Conservation (phyloP, 2,113 vertebrate genomes). For the Sphyrna mokarran region DNA sequence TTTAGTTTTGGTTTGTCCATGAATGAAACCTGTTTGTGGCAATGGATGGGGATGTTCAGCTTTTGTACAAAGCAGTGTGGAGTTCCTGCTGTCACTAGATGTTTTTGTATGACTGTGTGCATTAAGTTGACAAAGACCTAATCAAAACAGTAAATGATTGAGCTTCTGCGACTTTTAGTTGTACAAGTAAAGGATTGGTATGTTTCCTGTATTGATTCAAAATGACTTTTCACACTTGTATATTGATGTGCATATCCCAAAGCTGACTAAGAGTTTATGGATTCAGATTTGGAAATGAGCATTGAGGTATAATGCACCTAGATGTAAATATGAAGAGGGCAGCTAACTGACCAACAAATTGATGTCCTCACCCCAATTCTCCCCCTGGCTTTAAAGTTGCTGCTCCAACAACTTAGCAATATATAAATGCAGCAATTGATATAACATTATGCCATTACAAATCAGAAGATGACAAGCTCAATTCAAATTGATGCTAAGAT, state of each 20-base stretch:
- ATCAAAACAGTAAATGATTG: neutral
- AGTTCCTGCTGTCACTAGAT: neutral
- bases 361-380: neutral
- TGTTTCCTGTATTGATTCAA: neutral
- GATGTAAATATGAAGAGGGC: neutral
- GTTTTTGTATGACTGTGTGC: neutral
- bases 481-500: neutral
- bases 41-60: neutral
- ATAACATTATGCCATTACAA: neutral
- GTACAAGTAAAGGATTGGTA: neutral
- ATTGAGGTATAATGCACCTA: neutral
- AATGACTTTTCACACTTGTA: neutral
- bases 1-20: neutral
- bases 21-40: neutral
- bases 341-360: neutral
- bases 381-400: neutral
- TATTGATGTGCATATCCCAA: constrained; percentile 23
- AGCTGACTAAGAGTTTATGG: constrained; percentile 3
- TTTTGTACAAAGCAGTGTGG: neutral
- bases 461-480: neutral
- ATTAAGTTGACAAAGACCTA: neutral
- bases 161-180: neutral
- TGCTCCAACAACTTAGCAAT: neutral
- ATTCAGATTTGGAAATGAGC: neutral
- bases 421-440: neutral